Evolutionary conservation across 2,888 invertebrate species (phyloP), one percentile per base, ranked within the genome.

Genomic region (Macrophya alboannulata): DNA sequence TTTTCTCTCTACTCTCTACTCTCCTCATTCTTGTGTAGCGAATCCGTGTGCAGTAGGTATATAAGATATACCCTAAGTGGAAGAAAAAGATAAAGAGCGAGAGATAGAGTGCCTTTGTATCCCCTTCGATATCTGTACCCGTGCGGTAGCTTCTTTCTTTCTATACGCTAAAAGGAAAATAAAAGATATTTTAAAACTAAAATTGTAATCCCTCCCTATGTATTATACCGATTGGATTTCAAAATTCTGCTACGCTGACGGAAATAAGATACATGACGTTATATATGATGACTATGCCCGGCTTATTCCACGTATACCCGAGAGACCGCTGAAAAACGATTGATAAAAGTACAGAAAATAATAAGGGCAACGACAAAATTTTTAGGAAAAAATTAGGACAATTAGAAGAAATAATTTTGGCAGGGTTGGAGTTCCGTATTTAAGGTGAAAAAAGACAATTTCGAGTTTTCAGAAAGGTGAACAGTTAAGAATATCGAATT

Each of bases 121-220:
- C 45, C 45, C 21, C 0, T 40, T 71, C 12, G 40, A 62, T 21
- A n/a, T 31, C 8, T 40, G 40, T 71, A n/a, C 12, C 62, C 3
- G 10, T 21, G 4, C 21, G 62, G 51, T 55, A 43, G n/a, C 55
- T n/a, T n/a, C 55, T n/a, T 55, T 55, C n/a, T n/a, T n/a, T n/a
- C n/a, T n/a, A n/a, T n/a, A 25, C 25, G 25, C 12, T 68, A 6
- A 37, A 37, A 68, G 68, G 37, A 8, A 83, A 86, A 74, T 45
- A 74, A 74, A 55, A 55, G 37, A 51, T 37, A 81, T 74, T 65
- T 74, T 62, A 85, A 85, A 87, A 86, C 86, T 87, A 86, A 90
- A 89, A 89, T 89, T 90, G 88, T 90, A 89, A 89, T 89, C 89
- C 87, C 83, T 48, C 31, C 31, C 31, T 31, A 31, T 31, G 72